Evolutionary conservation across 2,113 vertebrate genomes (phyloP).

Genomic region (Meleagris gallopavo): DNA sequence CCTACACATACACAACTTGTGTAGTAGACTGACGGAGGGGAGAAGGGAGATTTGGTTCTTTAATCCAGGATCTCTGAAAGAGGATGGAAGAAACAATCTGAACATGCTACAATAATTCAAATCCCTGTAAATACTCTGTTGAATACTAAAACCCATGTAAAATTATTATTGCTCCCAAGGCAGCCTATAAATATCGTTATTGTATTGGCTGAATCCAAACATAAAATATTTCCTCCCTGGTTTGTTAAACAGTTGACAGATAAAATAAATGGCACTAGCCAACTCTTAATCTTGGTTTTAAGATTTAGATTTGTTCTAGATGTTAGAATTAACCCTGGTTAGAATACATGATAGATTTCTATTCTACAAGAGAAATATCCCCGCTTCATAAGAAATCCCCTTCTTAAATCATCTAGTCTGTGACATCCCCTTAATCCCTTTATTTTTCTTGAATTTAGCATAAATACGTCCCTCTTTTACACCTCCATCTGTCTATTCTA

Average conservation of each 20-base stretch:
- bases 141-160: constrained; percentile 51
- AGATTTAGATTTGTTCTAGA: constrained; percentile 65
- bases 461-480: constrained; percentile 54
- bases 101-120: constrained; percentile 39
- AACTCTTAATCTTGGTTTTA: constrained; percentile 57
- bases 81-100: constrained; percentile 29
- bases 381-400: constrained; percentile 46
- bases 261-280: constrained; percentile 36
- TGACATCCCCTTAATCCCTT: constrained; percentile 59
- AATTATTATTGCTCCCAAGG: constrained; percentile 44
- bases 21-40: background rate
- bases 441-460: constrained; percentile 55
- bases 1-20: background rate
- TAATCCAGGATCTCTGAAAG: constrained; percentile 46
- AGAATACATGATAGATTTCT: constrained; percentile 42
- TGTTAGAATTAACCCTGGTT: constrained; percentile 62
- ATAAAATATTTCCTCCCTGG: constrained; percentile 45
- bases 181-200: constrained; percentile 44
- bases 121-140: constrained; percentile 34
- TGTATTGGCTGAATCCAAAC: constrained; percentile 30
- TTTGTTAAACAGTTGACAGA: constrained; percentile 47
- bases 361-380: constrained; percentile 42
- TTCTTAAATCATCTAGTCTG: constrained; percentile 63
- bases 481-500: constrained; percentile 62
- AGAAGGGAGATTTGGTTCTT: background rate